phyloP scores from a whole-genome alignment of 2,888 invertebrate species.

The Acanthosepion pharaonis region DNA sequence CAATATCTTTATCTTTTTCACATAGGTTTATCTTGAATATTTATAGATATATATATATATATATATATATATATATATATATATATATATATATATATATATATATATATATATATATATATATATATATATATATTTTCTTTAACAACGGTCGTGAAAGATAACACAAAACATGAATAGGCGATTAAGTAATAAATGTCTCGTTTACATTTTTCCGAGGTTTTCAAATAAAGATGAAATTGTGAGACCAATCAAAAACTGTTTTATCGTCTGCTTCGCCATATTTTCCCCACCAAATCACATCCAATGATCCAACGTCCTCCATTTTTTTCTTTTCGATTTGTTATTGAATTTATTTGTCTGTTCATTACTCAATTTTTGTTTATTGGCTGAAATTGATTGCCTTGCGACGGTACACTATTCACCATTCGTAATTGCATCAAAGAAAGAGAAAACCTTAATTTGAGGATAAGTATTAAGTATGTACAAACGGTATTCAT shows the following conservation, averaged over 20 bases:
- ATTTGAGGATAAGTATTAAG: not conserved
- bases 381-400: not conserved
- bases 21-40: too few relatives aligned
- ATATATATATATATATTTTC: too few relatives aligned
- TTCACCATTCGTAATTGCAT: conserved; percentile 6
- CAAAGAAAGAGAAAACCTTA: not conserved
- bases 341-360: not conserved
- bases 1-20: too few relatives aligned
- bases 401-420: not conserved
- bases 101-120: too few relatives aligned
- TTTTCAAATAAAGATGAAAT: not conserved
- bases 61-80: too few relatives aligned
- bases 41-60: too few relatives aligned
- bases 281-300: not conserved
- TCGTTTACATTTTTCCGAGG: not conserved
- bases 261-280: not conserved
- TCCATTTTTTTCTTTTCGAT: not conserved
- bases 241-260: not conserved
- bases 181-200: not conserved
- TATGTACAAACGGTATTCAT: not conserved
- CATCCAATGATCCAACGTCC: not conserved
- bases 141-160: not conserved
- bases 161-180: not conserved
- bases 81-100: too few relatives aligned
- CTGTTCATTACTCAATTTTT: conserved; percentile 8